Base-by-base conservation (phyloP, 37 sponge, comb jelly and placozoan genomes). In the Haliclona indistincta region DNA sequence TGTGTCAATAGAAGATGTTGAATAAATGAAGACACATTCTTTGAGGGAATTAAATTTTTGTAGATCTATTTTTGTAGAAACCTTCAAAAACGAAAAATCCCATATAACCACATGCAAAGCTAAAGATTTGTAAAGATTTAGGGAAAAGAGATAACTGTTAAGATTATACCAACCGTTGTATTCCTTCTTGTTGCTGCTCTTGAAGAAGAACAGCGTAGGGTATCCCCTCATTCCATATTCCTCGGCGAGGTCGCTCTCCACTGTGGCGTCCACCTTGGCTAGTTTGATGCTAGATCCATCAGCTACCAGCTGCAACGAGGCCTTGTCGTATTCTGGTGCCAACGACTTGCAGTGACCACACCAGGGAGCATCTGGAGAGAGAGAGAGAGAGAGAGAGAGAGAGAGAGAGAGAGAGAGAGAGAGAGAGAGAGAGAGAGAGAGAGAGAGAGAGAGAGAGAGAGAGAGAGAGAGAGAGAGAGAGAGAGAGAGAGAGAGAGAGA, bases 291-390 rank as follows among this genome's bases (percentile, higher is more conserved):
- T 87, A 13, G 97, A 96, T 7, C 77, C 92, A 67, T 86, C 87
- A 17, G 84, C 91, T 71, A 80, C 76, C 39, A 99, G 86, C n/a
- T 30, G 28, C 32, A 37, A 38, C 13, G 99, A 97, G 49, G 99
- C 99, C 67, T 87, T 80, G 30, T 89, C 94, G 67, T 99, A 99
- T 56, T 99, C 93, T 4, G 99, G 99, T 3, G 89, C 99, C 68
- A 99, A 78, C 1, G 91, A 79, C 58, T 99, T 96, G 82, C 99
- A 99, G 84, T 99, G 99, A 20, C 97, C 99, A 76, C 99, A 99
- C 99, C 99, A 99, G 3, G 99, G 99, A 7, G 99, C 99, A 85
- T 99, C 98, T 97, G 81, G 36, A 74, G 4, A n/a, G 32, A 56
- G 34, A 37, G n/a, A 52, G n/a, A n/a, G n/a, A n/a, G n/a, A n/a